Base-by-base conservation (phyloP, 2,113 vertebrate species). In the Malurus alboscapulatus region DNA sequence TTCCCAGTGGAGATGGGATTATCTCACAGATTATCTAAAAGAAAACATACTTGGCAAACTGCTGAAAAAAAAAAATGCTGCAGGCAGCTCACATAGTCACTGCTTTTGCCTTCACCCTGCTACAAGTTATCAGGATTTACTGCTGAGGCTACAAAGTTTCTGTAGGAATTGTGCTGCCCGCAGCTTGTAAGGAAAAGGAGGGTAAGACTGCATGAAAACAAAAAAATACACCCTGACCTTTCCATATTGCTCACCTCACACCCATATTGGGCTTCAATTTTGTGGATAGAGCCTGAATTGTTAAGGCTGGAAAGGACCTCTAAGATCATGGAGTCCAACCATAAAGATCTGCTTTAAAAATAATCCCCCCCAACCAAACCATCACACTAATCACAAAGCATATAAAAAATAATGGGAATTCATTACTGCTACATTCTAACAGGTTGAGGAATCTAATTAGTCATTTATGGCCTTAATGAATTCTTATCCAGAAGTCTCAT, bases 1-100 rank as follows among this genome's bases (percentile, higher is more conserved):
- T 93, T 87, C 47, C 82, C 58, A 76, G 26, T 7, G 38, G 21
- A 94, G 36, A 62, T 76, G 62, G 71, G 71, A 42, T 83, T 83
- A 89, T 76, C 55, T 75, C 42, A 42, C 32, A 73, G 84, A 89
- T 95, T 96, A 84, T 87, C 73, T 53, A 38, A 79, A 87, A 69
- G 77, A 88, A 90, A 91, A 75, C 58, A 58, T 3, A 38, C 11
- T 68, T 78, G 69, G 53, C 57, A 88, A 87, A 13, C 10, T 13
- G 27, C 65, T 53, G 48, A 47, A 55, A 76, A 38, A 55, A 76
- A 38, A 29, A 92, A 86, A 44, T 42, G 42, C 42, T 59, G 4
- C 50, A 61, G 82, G 74, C 45, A 57, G 59, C 88, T 85, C 75
- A 62, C 50, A 62, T 1, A 5, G 42, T 36, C 32, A 10, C 71